Percentiles rank a stretch among this genome's conserved stretches.
These are phyloP conservation scores for Fopius arisanus DNA, from an alignment of 1,140 invertebrate genomes.

Conservation along the genomic window DNA sequence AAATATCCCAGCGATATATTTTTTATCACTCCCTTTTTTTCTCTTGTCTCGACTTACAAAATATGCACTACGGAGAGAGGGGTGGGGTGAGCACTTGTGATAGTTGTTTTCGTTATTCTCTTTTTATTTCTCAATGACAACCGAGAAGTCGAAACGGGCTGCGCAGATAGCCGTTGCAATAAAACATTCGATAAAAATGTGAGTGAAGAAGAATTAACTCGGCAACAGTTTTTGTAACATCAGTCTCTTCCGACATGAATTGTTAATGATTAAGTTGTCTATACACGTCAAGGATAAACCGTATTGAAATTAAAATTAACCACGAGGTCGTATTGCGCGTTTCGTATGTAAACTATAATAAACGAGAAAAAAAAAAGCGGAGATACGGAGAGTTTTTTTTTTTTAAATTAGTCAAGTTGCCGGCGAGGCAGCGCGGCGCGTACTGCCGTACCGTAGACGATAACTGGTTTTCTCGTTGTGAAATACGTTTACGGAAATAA, in stretches of 20 bases:
- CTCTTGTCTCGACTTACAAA: neutral
- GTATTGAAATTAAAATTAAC: conserved; percentile 12
- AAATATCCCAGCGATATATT: neutral
- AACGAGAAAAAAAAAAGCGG: conserved; percentile 8
- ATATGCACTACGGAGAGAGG: neutral
- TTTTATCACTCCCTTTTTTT: neutral
- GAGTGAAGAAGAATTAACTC: neutral
- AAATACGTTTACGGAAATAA: neutral
- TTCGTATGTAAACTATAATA: conserved; percentile 2
- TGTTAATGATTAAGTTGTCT: neutral
- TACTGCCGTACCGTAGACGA: conserved; percentile 48
- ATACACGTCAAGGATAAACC: conserved; percentile 3
- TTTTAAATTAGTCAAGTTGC: conserved; percentile 38
- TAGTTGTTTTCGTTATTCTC: neutral
- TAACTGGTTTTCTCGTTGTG: conserved; percentile 22
- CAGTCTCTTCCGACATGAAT: neutral
- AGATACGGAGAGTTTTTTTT: neutral
- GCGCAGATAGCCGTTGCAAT: too few species aligned
- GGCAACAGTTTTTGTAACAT: neutral
- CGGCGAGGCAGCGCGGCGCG: conserved; percentile 59
- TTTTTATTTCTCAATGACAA: neutral
- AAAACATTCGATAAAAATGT: neutral
- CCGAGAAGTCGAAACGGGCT: neutral
- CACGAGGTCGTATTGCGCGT: conserved; percentile 11
- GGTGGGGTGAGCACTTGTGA: neutral